Conservation (phyloP, 1,140 invertebrate species). For the Periplaneta americana region DNA sequence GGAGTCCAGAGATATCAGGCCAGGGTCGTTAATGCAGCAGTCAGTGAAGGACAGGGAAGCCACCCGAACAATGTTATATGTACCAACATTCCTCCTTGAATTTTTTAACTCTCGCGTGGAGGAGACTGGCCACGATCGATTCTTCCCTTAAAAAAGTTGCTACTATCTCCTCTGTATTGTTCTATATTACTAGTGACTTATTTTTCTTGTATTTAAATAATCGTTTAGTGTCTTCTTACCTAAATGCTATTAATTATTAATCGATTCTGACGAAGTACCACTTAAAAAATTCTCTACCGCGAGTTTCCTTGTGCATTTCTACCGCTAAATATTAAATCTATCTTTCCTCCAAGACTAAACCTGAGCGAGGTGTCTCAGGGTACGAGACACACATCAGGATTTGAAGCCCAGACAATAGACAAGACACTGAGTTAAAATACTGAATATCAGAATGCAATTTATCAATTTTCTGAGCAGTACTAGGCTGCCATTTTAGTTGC, state of each 20-base stretch:
- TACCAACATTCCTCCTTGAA: neutral
- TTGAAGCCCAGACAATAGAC: neutral
- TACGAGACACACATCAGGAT: too few relatives aligned
- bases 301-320: too few relatives aligned
- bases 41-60: conserved; percentile 37
- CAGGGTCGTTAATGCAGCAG: conserved; percentile 38
- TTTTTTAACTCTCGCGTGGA: neutral
- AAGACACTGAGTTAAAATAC: neutral
- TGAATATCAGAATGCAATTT: neutral
- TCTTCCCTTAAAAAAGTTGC: neutral
- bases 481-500: conserved; percentile 11
- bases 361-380: too few relatives aligned
- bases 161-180: neutral
- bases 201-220: neutral
- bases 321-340: neutral
- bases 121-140: neutral
- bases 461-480: neutral
- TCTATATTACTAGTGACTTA: neutral
- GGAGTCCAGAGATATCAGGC: conserved; percentile 27
- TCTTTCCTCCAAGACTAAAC: neutral
- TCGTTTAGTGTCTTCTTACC: neutral
- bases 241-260: neutral
- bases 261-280: neutral
- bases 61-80: neutral
- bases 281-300: neutral